Base-by-base conservation (phyloP, 2,888 invertebrate species). In the Adineta ricciae region DNA sequence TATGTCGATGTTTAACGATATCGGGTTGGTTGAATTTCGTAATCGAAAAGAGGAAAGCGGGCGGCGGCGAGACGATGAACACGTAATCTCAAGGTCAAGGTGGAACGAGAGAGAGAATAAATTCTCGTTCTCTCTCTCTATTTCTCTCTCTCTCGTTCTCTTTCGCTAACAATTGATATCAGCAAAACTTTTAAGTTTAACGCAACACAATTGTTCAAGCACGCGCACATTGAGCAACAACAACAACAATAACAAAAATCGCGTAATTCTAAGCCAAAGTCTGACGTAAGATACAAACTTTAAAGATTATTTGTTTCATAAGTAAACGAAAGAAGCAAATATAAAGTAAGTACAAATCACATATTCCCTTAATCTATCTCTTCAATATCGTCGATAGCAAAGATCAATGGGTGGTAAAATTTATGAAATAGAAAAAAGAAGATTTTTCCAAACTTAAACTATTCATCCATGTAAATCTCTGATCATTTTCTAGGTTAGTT, bases 61-160 rank as follows among this genome's bases (percentile, higher is more conserved):
- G 64, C 64, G 64, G 64, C 14, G 64, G 64, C 64, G 64, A 64
- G 64, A 64, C 64, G 64, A 64, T 64, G 64, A 64, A 64, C 64
- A 64, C 64, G 64, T 64, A 64, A 64, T 64, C 64, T 64, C 64
- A 64, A 64, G 64, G 64, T 64, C 64, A 64, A 64, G 64, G 64
- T 64, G 64, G 64, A 64, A 64, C n/a, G 64, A 27, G 64, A 64
- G 64, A 64, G 56, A 64, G 32, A 64, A 27, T 46, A 8, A 46
- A 46, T 46, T 46, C 46, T 46, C 16, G 27, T 16, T 64, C 16
- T n/a, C 11, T 64, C 27, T n/a, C 27, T 32, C 27, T 64, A 27
- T n/a, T 56, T 64, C 32, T 64, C 32, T 64, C 64, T 64, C 64
- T 64, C 64, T 64, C 64, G 27, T 27, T 64, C 64, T 64, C 64